Evolutionary conservation across 2,113 vertebrate species (phyloP), one percentile per base, ranked within the genome.

Genomic region (Astur gentilis): DNA sequence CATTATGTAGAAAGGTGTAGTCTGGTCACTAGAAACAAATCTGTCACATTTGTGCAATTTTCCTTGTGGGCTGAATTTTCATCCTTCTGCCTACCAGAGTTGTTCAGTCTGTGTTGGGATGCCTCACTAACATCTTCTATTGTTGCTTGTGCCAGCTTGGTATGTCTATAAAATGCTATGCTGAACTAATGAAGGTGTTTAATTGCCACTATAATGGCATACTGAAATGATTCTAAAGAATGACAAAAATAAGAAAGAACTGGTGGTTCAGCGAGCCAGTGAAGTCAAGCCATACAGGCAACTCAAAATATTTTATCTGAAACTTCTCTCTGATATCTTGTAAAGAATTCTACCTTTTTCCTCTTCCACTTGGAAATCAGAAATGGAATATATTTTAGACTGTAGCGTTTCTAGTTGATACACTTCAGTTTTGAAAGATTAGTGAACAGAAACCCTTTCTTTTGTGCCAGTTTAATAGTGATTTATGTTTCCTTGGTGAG

Each of bases 1-100:
- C 4, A 4, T 49, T n/a, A 5, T 40, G 57, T 34, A 15, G n/a
- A 38, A 57, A 47, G 15, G 14, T 55, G 19, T 13, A 42, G 15
- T 47, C 23, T n/a, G 15, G 27, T 36, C 36, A 2, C 16, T 14
- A 21, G 20, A 47, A 70, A 52, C 26, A 64, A 64, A 67, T 21
- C 11, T 25, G 2, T 21, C 50, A 2, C 3, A 0, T 23, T 49
- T 8, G 2, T 45, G 7, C 11, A 16, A 1, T 11, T 75, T 82
- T 49, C 14, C 50, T 32, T 36, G 15, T 2, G 38, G 38, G 36
- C 7, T 83, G 1, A 19, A 32, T 11, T 36, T 71, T 65, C 34
- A 26, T 88, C 16, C 16, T 26, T 6, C 20, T 80, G 27, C 26
- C 9, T 10, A 14, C 13, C 0, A 16, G 57, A 9, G 10, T 5